A percentile compares a stretch with the other conserved stretches of the same genome.
Evolutionary conservation across 2,888 invertebrate genomes (phyloP).

Genomic region (Rhimphoctona megacephalus): DNA sequence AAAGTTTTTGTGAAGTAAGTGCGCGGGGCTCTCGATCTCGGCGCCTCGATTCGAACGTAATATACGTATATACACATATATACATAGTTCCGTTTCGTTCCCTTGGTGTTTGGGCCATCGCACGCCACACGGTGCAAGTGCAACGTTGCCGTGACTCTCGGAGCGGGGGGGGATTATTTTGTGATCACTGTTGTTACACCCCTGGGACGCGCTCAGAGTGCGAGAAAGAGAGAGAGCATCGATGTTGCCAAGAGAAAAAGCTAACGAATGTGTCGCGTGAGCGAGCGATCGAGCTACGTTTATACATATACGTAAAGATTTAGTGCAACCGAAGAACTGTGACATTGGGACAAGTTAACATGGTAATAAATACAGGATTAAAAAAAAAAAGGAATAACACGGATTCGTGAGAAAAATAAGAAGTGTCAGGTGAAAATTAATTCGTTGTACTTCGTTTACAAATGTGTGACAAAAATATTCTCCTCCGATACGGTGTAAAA

Average conservation of each 20-base stretch:
- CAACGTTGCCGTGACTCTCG: constrained; percentile 70
- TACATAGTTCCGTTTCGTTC: constrained; percentile 25
- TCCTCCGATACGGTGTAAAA: neutral
- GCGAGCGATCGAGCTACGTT: neutral
- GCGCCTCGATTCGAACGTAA: constrained; percentile 51
- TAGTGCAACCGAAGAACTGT: neutral
- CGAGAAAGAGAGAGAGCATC: constrained; percentile 26
- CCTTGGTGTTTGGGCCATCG: constrained; percentile 60
- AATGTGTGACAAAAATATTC: neutral
- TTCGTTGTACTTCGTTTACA: neutral
- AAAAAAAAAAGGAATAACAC: neutral
- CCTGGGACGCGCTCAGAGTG: constrained; percentile 42
- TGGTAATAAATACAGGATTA: neutral
- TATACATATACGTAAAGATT: neutral
- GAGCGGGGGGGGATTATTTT: constrained; percentile 45
- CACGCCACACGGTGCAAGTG: constrained; percentile 67
- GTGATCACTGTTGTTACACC: constrained; percentile 69
- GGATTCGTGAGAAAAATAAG: neutral
- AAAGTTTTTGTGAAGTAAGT: constrained; percentile 17
- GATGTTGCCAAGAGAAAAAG: constrained; percentile 67
- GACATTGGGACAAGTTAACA: neutral
- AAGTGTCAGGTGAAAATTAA: neutral
- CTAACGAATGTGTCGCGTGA: constrained; percentile 36
- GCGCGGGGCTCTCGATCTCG: constrained; percentile 28
- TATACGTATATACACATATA: constrained; percentile 13